phyloP scores from a whole-genome alignment of 2,888 invertebrate genomes.

The Cabera pusaria region DNA sequence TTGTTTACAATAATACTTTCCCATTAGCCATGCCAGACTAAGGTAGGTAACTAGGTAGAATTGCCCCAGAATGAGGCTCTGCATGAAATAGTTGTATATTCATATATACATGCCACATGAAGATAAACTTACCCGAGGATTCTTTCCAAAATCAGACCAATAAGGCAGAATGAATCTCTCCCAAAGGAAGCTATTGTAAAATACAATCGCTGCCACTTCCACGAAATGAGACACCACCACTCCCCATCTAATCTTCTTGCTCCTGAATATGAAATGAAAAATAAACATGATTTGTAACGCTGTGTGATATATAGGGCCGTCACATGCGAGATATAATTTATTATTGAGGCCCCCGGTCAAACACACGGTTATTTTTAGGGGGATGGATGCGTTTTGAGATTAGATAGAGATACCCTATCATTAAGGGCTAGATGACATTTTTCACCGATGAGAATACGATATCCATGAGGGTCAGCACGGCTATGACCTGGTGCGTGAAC shows the following conservation, averaged over 20 bases:
- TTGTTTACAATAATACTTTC: no score
- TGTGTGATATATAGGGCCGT: constrained; percentile 22
- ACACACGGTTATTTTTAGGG: constrained; percentile 12
- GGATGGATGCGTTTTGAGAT: constrained; percentile 20
- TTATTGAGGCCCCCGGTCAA: constrained; percentile 17
- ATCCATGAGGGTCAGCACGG: constrained; percentile 5
- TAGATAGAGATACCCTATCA: constrained; percentile 14
- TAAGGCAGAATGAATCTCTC: constrained; percentile 89
- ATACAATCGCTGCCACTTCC: constrained; percentile 91
- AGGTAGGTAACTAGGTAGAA: no score
- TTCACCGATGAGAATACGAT: constrained; percentile 8
- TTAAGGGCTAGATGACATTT: constrained; percentile 7
- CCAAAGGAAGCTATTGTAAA: constrained; percentile 91
- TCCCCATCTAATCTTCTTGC: constrained; percentile 88
- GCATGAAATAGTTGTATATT: no score
- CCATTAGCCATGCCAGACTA: no score
- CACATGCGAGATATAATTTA: constrained; percentile 26
- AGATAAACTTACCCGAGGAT: constrained; percentile 21
- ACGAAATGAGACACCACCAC: constrained; percentile 86
- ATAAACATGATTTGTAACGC: constrained; percentile 29
- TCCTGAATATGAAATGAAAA: constrained; percentile 76
- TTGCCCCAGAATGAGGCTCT: no score
- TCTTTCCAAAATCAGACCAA: constrained; percentile 86
- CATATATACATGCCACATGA: constrained; percentile 1
- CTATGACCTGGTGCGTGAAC: constrained; percentile 1